A percentile compares a stretch with the other conserved stretches of the same genome.
These are phyloP conservation scores for Nettapus auritus DNA, from an alignment of 2,113 vertebrate species.

Conservation along the genomic window DNA sequence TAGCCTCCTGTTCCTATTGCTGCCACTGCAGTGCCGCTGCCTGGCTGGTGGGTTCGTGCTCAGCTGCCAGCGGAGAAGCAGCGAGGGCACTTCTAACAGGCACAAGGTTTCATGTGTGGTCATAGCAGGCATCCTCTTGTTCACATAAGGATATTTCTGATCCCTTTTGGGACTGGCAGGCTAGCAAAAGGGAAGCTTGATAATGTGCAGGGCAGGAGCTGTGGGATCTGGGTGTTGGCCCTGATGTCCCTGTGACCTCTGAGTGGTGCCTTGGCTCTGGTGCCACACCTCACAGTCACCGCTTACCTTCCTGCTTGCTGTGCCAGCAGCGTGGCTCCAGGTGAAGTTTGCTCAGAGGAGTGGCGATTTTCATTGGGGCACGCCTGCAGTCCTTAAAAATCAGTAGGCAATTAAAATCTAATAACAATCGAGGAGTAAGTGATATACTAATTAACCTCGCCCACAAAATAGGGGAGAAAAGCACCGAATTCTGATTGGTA, in stretches of 20 bases:
- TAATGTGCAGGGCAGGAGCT: too few species aligned
- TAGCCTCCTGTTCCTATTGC: too few species aligned
- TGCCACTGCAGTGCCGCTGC: too few species aligned
- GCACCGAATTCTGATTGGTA: rapidly evolving
- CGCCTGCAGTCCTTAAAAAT: background rate
- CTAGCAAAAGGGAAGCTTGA: too few species aligned
- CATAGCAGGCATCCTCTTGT: background rate
- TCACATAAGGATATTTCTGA: rapidly evolving
- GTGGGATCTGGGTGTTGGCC: background rate
- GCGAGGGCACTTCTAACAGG: too few species aligned
- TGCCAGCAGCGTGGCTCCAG: too few species aligned
- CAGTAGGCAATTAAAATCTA: rapidly evolving
- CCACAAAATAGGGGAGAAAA: background rate
- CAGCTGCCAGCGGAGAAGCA: rapidly evolving
- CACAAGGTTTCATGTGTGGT: rapidly evolving
- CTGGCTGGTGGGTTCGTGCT: too few species aligned
- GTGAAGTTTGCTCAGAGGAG: background rate
- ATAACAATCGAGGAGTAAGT: rapidly evolving
- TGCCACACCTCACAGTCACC: background rate
- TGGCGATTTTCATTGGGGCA: too few species aligned
- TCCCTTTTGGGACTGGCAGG: background rate
- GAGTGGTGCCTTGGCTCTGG: background rate
- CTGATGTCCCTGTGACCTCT: background rate
- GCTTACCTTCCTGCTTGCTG: background rate
- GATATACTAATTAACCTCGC: background rate